Base-by-base conservation (phyloP, 2,797 vertebrate genomes). In the Siniperca scherzeri region DNA sequence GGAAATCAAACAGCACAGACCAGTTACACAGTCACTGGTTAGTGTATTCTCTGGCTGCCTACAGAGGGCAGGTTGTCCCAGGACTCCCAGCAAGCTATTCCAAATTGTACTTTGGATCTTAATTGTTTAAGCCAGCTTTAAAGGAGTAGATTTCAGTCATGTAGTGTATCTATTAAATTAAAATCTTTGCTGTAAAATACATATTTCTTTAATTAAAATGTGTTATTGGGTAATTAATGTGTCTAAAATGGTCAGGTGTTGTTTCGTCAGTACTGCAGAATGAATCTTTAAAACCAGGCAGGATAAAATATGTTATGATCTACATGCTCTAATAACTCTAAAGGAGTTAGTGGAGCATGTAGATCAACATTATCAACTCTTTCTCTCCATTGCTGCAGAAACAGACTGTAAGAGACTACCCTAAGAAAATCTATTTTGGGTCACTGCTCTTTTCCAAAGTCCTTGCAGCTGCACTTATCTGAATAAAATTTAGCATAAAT, bases 1-100 rank as follows among this genome's bases (percentile, higher is more conserved):
- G 73, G 48, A 85, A 83, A 81, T 76, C 55, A 84, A 76, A 80
- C 70, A 48, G 55, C 76, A 71, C 70, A 80, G 73, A 79, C 27
- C 84, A 72, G 66, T 76, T 78, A 74, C 33, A 4, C 33, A 4
- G 7, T 83, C 52, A 64, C 55, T 71, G 77, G 38, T 71, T 57
- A 3, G 62, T 56, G 44, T 78, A 21, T 84, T 88, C 5, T 78
- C 64, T 75, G 74, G 16, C 78, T 74, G 61, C 61, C 50, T 38
- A 68, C 33, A 56, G 4, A 30, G 67, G 17, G 50, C 1, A 84
- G 42, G 27, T 33, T 78, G 57, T 75, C 76, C 60, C 81, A 71
- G 64, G 65, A 53, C 25, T 81, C 48, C 14, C 62, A 84, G 60
- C 59, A 65, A 66, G 46, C 16, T 21, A 30, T 33, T 19, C 17